Conservation (phyloP, 2,888 invertebrate species). For the Pilophorus perplexus region DNA sequence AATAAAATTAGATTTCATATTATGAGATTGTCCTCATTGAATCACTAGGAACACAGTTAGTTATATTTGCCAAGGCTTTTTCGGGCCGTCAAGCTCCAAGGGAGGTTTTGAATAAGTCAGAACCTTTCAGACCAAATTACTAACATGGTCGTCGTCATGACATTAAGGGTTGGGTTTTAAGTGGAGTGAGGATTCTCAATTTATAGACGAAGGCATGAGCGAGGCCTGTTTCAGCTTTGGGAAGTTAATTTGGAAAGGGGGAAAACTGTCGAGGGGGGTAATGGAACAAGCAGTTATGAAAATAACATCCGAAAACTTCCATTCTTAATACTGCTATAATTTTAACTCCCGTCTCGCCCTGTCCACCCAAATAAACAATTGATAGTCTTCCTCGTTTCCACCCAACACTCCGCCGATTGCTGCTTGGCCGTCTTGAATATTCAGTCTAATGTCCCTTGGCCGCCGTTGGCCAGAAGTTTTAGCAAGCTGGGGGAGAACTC, state of each 20-base stretch:
- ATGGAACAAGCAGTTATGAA: slow-evolving; percentile 29
- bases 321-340: slow-evolving; percentile 14
- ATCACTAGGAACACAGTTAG: too few species aligned
- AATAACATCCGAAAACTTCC: slow-evolving; percentile 9
- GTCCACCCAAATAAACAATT: background rate
- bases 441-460: background rate
- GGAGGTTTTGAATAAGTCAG: too few species aligned
- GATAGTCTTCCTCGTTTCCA: background rate
- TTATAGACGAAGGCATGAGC: background rate
- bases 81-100: too few species aligned
- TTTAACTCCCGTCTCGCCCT: background rate
- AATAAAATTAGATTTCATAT: too few species aligned
- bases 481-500: background rate
- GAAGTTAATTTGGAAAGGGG: slow-evolving; percentile 1
- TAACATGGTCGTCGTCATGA: slow-evolving; percentile 15
- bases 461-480: background rate
- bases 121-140: too few species aligned
- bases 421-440: slow-evolving; percentile 8
- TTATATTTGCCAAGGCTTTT: too few species aligned
- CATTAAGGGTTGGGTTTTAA: slow-evolving; percentile 1
- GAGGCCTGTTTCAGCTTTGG: background rate
- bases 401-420: too few species aligned
- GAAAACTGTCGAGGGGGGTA: background rate
- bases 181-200: slow-evolving; percentile 9
- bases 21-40: too few species aligned